Evolutionary conservation across 2,888 invertebrate species (phyloP).

Genomic region (Liopterus haemorrhoidalis): DNA sequence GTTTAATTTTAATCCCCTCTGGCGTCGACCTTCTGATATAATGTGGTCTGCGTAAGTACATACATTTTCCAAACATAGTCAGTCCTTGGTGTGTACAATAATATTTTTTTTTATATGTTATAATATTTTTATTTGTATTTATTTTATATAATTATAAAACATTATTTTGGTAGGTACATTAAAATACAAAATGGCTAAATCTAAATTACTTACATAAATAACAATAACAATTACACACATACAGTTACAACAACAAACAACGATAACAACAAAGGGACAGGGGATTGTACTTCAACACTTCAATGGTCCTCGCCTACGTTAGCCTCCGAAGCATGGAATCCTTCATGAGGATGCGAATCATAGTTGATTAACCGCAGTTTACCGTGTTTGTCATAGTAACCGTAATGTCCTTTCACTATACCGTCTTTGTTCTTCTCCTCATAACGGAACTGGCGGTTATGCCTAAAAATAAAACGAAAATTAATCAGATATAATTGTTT

Average conservation of each 20-base stretch:
- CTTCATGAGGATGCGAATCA: slow-evolving; percentile 62
- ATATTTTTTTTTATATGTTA: no score
- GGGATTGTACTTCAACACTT: no score
- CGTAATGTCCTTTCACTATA: slow-evolving; percentile 71
- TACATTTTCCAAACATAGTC: no score
- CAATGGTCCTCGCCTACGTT: slow-evolving; percentile 26
- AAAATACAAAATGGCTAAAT: slow-evolving; percentile 14
- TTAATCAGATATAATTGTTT: no score
- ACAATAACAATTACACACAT: slow-evolving; percentile 22
- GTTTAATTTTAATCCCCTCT: no score
- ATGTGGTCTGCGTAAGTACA: no score
- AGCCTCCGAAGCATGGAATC: slow-evolving; percentile 55
- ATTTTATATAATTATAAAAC: no score
- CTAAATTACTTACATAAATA: slow-evolving; percentile 21
- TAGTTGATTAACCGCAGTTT: slow-evolving; percentile 73
- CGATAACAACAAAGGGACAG: slow-evolving; percentile 5
- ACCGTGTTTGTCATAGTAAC: slow-evolving; percentile 69
- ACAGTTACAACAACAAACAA: slow-evolving; percentile 17
- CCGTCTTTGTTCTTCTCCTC: slow-evolving; percentile 74
- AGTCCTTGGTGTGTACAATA: slow-evolving; percentile 16
- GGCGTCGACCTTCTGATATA: no score
- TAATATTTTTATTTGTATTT: no score
- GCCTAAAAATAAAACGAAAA: slow-evolving; percentile 52
- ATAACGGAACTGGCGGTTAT: slow-evolving; percentile 72
- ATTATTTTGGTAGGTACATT: slow-evolving; percentile 12